Evolutionary conservation across 2,888 invertebrate genomes (phyloP), one percentile per base, ranked within the genome.

Genomic region (Diaperis boleti): DNA sequence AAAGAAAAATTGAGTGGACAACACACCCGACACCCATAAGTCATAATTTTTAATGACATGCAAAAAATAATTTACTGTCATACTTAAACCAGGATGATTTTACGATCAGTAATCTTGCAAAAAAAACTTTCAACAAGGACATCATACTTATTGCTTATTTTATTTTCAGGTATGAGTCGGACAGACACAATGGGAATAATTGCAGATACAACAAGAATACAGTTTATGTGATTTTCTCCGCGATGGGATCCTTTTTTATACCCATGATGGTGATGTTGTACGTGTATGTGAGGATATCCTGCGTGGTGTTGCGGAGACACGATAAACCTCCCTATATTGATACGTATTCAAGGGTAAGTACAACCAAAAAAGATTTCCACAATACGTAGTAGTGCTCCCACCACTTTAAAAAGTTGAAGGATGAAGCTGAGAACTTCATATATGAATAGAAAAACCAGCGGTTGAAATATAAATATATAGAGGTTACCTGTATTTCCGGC

Each of bases 251-350:
- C 1, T 98, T 98, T 84, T 98, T 96, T 83, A 86, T 96, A 29
- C 98, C 98, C 0, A 94, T 97, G 87, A 87, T 92, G 15, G 94
- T 98, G 8, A 97, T 98, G 96, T 87, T 97, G 49, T 94, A 95
- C 77, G 94, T 97, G 8, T 98, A 98, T 82, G 91, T 92, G 7
- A 87, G 92, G 76, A 94, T 98, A 79, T 92, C 92, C 2, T 92
- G 92, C 77, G 92, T 93, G 33, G 89, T 94, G 22, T 92, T 92
- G 0, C 86, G 90, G 65, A 82, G 93, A 52, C 92, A 93, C 73
- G 90, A 91, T 68, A 90, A 91, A 76, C 83, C 92, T 57, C 85
- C 89, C 20, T 88, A 88, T 73, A 87, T 87, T 41, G 86, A 87
- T 64, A 78, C 76, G 13, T 75, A 80, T 65, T 74, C 80, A 1